A percentile compares a stretch with the other conserved stretches of the same genome.
Conservation (phyloP, 2,113 vertebrate species). For the Chamaetylas fuelleborni region DNA sequence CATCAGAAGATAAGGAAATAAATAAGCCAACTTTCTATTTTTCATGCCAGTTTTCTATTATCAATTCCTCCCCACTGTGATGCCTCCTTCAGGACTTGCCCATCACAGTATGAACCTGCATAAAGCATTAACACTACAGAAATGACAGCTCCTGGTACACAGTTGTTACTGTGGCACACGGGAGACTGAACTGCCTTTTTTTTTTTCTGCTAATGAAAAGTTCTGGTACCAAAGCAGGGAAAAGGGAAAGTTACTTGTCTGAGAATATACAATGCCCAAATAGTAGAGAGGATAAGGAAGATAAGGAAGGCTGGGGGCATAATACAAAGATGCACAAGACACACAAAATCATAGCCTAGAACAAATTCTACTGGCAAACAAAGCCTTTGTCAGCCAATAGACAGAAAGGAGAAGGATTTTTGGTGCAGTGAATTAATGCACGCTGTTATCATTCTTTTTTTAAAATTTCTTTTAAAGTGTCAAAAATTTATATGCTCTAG, state of each 20-base stretch:
- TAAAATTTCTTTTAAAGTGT: not conserved
- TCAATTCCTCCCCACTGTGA: not conserved
- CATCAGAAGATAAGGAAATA: not conserved
- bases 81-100: not conserved
- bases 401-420: not conserved
- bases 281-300: not conserved
- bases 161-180: not conserved
- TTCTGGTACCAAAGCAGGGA: not conserved
- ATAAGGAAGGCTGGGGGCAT: not conserved
- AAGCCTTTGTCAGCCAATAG: not conserved
- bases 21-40: not conserved
- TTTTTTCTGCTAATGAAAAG: not conserved
- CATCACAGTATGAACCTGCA: not conserved
- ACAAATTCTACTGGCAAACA: not conserved
- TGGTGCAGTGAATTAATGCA: not conserved
- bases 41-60: not conserved
- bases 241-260: not conserved
- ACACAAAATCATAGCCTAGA: not conserved
- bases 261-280: not conserved
- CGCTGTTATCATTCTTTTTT: not conserved
- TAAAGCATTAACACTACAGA: not conserved
- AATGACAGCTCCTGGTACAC: not conserved
- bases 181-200: not conserved
- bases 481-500: not conserved
- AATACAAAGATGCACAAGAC: not conserved